Evolutionary conservation across 1,140 invertebrate genomes (phyloP).

Genomic region (Drosophila paulistorum): DNA sequence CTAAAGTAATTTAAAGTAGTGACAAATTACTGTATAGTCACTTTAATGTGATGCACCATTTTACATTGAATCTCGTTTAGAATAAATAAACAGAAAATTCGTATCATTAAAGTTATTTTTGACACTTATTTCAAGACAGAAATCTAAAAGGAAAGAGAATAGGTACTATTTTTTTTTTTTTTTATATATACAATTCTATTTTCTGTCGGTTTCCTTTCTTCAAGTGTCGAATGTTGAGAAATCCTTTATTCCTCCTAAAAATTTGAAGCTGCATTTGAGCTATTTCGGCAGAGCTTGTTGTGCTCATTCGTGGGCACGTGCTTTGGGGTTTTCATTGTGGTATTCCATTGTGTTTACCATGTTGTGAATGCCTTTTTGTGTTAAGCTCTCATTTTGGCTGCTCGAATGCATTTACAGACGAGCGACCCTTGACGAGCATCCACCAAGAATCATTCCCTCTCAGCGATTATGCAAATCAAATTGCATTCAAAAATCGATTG

Average conservation of each 20-base stretch:
- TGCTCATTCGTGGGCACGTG: conserved; percentile 11
- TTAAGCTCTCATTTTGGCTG: conserved; percentile 1
- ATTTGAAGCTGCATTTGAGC: conserved; percentile 9
- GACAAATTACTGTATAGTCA: no score
- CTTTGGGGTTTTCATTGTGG: conserved; percentile 3
- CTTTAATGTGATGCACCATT: no score
- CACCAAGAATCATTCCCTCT: neutral
- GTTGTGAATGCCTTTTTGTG: conserved; percentile 3
- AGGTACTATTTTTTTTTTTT: no score
- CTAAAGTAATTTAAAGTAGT: no score
- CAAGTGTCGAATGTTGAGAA: neutral
- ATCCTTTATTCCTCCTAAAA: neutral
- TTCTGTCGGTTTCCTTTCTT: no score
- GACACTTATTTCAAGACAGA: no score
- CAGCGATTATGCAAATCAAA: conserved; percentile 61
- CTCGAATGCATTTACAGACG: conserved; percentile 4
- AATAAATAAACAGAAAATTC: no score
- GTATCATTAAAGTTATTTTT: no score
- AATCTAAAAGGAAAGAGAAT: no score
- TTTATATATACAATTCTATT: no score
- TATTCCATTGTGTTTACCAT: neutral
- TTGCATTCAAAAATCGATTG: conserved; percentile 46
- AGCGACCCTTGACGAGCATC: no score
- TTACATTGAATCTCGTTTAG: no score
- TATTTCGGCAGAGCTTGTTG: neutral